Evolutionary conservation across 1,140 invertebrate genomes (phyloP), one percentile per base, ranked within the genome.

Genomic region (Laupala kohalensis): DNA sequence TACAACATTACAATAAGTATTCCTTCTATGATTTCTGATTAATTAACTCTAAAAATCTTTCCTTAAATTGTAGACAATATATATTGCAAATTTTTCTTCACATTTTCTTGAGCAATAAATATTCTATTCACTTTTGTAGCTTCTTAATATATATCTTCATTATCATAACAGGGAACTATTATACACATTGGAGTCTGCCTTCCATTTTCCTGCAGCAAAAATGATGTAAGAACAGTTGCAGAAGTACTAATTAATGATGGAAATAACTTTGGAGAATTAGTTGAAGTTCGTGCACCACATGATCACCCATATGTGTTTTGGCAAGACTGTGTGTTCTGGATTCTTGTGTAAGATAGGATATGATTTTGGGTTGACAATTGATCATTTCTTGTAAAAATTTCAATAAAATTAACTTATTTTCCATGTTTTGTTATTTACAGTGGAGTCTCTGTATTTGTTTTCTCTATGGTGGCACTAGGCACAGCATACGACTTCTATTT

Each of bases 151-250:
- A n/a, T n/a, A n/a, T n/a, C n/a, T n/a, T n/a, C n/a, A n/a, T n/a
- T n/a, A n/a, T n/a, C n/a, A n/a, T n/a, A n/a, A n/a, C n/a, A n/a
- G n/a, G n/a, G n/a, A n/a, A n/a, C 67, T 28, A 6, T 29, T 5
- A 81, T 92, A 29, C 86, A 90, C 70, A 78, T 92, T 15, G 91
- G 91, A 0, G 78, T 92, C 2, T 93, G 91, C 76, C 80, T 92
- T 53, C 91, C 91, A 5, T 83, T 84, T 29, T 84, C 84, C 0
- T 93, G 91, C 78, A 81, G 79, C 5, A 83, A 85, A 19, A 76
- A 83, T 12, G 89, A 91, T 71, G 86, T 91, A 5, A 53, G 19
- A 53, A 53, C 37, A 9, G 9, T 53, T 13, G 19, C 37, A 53
- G 37, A 1, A 53, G 9, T 53, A 13, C 9, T 53, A 13, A 53